A percentile compares a stretch with the other conserved stretches of the same genome.
Conservation (phyloP, 92 coral and sea anemone species). For the Siderastrea siderea region DNA sequence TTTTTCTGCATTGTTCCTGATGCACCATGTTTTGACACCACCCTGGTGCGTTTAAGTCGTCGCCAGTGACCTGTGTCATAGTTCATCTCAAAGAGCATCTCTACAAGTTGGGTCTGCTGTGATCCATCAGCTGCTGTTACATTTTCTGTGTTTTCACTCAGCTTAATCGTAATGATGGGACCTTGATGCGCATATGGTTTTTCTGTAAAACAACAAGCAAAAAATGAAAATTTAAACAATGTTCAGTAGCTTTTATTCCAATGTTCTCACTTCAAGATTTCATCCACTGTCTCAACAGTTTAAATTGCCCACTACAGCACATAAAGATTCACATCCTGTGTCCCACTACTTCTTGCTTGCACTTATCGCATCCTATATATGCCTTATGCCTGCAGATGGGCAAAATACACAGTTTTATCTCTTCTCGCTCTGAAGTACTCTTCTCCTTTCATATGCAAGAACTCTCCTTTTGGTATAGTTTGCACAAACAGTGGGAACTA, state of each 20-base stretch:
- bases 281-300: too few relatives aligned
- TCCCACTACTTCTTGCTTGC: too few relatives aligned
- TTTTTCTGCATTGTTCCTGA: slow-evolving; percentile 39
- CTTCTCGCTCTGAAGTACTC: too few relatives aligned
- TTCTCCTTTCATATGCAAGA: too few relatives aligned
- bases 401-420: too few relatives aligned
- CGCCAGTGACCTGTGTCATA: slow-evolving; percentile 99
- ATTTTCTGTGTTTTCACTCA: slow-evolving; percentile 95
- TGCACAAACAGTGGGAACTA: too few relatives aligned
- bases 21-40: slow-evolving; percentile 84
- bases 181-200: slow-evolving; percentile 97
- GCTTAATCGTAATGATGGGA: slow-evolving; percentile 92
- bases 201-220: slow-evolving; percentile 53
- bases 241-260: not conserved
- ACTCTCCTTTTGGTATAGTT: too few relatives aligned
- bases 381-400: too few relatives aligned
- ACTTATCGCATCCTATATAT: too few relatives aligned
- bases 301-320: too few relatives aligned
- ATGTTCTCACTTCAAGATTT: not conserved
- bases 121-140: slow-evolving; percentile 77
- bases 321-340: too few relatives aligned
- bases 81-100: slow-evolving; percentile 99
- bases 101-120: slow-evolving; percentile 93
- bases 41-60: slow-evolving; percentile 94
- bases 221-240: not conserved